Evolutionary conservation across 2,888 invertebrate species (phyloP), one percentile per base, ranked within the genome.

Genomic region (Parnassius smintheus): DNA sequence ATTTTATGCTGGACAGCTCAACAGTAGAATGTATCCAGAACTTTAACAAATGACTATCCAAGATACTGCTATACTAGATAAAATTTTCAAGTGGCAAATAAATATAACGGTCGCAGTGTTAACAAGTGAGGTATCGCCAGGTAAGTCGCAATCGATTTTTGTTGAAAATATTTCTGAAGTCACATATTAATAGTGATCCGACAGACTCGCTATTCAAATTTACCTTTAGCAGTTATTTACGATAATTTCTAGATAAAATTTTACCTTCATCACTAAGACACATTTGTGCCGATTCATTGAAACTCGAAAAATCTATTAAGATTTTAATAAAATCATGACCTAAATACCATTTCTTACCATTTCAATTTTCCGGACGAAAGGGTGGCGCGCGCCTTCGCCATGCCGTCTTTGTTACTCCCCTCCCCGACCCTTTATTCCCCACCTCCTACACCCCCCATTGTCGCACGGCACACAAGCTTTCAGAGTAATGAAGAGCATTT

Each of bases 401-500:
- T 80, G 82, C 83, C 83, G 85, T 85, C 88, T 88, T 88, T 88
- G 87, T 90, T 76, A 75, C 77, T 75, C 71, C 76, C 75, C 76
- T 72, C 68, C 63, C 55, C 65, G 69, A 68, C 65, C 68, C 71
- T 68, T 63, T 59, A 50, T 64, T 65, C 62, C 68, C 72, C 74
- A 70, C 64, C 75, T 76, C 78, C 78, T 77, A 77, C 70, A 74
- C 78, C 77, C 79, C 72, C 86, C 83, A 91, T 91, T 91, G 91
- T 91, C 86, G 86, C 84, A 86, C 83, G 83, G 88, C 88, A 91
- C 86, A 88, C 88, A 86, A 90, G 92, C 92, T 92, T 91, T 92
- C 92, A 91, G 85, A 86, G 89, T 92, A 92, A 92, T 92, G 92
- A 92, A 92, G 92, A 92, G 91, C 90, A 92, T 92, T 92, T 92